phyloP scores from a whole-genome alignment of 2,888 invertebrate genomes.

The Coenonympha arcania region DNA sequence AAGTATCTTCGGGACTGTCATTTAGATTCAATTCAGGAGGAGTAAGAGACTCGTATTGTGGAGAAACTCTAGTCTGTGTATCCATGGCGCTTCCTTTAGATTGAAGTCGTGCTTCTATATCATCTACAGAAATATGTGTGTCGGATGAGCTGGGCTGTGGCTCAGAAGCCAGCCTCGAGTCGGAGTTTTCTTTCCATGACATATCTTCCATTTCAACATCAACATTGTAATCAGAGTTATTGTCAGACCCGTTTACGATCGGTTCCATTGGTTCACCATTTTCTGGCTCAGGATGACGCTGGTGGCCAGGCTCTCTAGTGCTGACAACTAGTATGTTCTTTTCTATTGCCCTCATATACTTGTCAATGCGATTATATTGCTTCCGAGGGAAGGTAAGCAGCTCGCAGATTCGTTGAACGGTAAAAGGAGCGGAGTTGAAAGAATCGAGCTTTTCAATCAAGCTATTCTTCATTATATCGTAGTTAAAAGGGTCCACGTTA shows the following conservation, averaged over 20 bases:
- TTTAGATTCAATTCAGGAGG: slow-evolving; percentile 48
- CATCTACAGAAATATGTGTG: slow-evolving; percentile 57
- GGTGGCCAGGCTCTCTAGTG: slow-evolving; percentile 79
- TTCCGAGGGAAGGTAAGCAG: slow-evolving; percentile 91
- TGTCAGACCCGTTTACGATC: slow-evolving; percentile 76
- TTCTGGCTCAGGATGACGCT: slow-evolving; percentile 75
- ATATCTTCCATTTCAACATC: slow-evolving; percentile 73
- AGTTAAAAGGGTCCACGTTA: slow-evolving; percentile 92
- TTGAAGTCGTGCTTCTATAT: slow-evolving; percentile 59
- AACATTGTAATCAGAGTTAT: slow-evolving; percentile 69
- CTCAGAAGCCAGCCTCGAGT: slow-evolving; percentile 45
- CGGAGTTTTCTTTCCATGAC: slow-evolving; percentile 64
- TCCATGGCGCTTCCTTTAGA: slow-evolving; percentile 59
- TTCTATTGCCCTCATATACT: slow-evolving; percentile 97
- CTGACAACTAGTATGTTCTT: slow-evolving; percentile 93
- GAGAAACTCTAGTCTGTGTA: slow-evolving; percentile 43
- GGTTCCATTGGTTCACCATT: slow-evolving; percentile 78
- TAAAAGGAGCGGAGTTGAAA: slow-evolving; percentile 93
- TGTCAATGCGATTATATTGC: slow-evolving; percentile 96
- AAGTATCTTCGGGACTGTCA: slow-evolving; percentile 22
- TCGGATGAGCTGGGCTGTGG: slow-evolving; percentile 64
- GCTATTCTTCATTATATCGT: slow-evolving; percentile 89
- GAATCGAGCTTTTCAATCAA: slow-evolving; percentile 86
- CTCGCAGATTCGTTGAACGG: slow-evolving; percentile 96
- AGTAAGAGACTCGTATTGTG: slow-evolving; percentile 52